phyloP scores from a whole-genome alignment of 2,113 vertebrate genomes.

The Agelaius phoeniceus region DNA sequence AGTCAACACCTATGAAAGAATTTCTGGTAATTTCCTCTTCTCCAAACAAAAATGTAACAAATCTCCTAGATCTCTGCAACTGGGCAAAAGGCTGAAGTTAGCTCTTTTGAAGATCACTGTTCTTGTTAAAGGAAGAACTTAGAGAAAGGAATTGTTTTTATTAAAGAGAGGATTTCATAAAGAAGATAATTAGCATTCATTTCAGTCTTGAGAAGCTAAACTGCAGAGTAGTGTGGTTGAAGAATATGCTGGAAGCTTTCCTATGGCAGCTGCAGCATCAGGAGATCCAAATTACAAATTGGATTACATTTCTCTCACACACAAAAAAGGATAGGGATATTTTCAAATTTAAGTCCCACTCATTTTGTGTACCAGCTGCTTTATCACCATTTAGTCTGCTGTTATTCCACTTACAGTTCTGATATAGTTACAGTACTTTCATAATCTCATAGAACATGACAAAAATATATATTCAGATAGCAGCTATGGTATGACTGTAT shows the following conservation, averaged over 20 bases:
- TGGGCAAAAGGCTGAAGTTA: background rate
- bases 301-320: background rate
- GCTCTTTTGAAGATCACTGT: background rate
- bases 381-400: slow-evolving; percentile 35
- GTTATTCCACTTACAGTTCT: slow-evolving; percentile 42
- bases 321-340: slow-evolving; percentile 19
- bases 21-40: background rate
- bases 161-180: background rate
- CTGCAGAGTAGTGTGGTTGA: background rate
- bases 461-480: slow-evolving; percentile 20
- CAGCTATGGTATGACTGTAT: background rate
- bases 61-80: background rate
- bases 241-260: slow-evolving; percentile 30
- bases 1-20: background rate
- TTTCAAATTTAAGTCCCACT: slow-evolving; percentile 56
- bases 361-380: slow-evolving; percentile 48
- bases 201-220: background rate
- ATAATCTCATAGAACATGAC: background rate
- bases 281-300: slow-evolving; percentile 14
- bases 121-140: background rate
- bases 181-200: background rate
- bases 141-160: background rate
- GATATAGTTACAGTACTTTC: slow-evolving; percentile 31
- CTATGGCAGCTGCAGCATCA: slow-evolving; percentile 6
- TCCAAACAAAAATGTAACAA: background rate